These are phyloP conservation scores for Phacellophora camtschatica DNA, from an alignment of 30 jellyfish, hydroid and myxozoan genomes.

Conservation along the genomic window DNA sequence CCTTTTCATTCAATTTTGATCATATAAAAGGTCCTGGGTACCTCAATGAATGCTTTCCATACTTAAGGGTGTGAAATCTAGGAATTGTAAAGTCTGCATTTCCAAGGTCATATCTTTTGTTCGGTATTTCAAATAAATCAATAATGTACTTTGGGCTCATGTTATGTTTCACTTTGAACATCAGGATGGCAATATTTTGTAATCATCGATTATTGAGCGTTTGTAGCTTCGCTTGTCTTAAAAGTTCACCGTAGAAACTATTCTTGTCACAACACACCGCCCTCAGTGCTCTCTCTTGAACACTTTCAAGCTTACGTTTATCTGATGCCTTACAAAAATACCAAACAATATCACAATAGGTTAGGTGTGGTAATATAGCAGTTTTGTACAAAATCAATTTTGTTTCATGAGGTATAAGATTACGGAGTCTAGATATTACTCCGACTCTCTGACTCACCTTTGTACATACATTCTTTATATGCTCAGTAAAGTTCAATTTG, in stretches of 20 bases:
- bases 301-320: conserved; percentile 1
- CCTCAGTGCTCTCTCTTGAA: neutral
- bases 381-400: conserved; percentile 29
- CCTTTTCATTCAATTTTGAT: neutral
- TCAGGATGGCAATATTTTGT: too few species aligned
- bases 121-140: neutral
- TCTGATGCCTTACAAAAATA: neutral
- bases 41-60: conserved; percentile 14
- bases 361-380: conserved; percentile 41
- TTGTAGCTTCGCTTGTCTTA: neutral
- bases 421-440: conserved; percentile 15
- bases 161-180: too few species aligned
- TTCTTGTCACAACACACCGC: conserved; percentile 6
- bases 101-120: conserved; percentile 4
- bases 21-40: neutral
- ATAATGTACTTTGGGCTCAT: too few species aligned
- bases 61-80: neutral
- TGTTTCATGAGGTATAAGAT: conserved; percentile 29
- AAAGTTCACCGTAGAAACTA: conserved; percentile 1
- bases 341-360: conserved; percentile 31
- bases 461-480: conserved; percentile 4
- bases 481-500: conserved; percentile 9
- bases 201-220: neutral
- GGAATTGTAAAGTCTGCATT: conserved; percentile 4
- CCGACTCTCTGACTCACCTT: conserved; percentile 44